These are phyloP conservation scores for Phorcus lineatus DNA, from an alignment of 2,888 invertebrate species.

Conservation along the genomic window DNA sequence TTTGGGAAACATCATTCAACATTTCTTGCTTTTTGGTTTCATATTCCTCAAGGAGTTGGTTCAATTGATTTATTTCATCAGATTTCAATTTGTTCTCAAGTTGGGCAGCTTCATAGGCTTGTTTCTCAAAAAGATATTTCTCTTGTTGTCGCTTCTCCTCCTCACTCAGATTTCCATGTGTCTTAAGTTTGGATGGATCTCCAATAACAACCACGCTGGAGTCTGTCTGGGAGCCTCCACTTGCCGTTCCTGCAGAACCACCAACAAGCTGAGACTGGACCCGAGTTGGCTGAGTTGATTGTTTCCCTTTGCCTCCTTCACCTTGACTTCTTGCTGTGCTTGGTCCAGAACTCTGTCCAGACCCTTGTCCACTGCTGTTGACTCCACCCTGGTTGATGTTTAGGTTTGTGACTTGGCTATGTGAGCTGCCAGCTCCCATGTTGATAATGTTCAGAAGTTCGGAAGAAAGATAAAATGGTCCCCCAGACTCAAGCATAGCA, in stretches of 20 bases:
- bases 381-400: slow-evolving; percentile 42
- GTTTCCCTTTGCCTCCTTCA: slow-evolving; percentile 32
- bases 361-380: neutral
- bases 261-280: slow-evolving; percentile 21
- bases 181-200: slow-evolving; percentile 37
- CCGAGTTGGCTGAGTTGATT: neutral
- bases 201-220: slow-evolving; percentile 36
- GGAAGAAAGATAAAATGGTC: slow-evolving; percentile 67
- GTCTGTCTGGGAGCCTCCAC: neutral
- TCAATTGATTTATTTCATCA: slow-evolving; percentile 63
- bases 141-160: slow-evolving; percentile 52
- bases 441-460: slow-evolving; percentile 65
- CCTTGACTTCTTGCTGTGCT: slow-evolving; percentile 16
- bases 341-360: neutral
- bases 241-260: slow-evolving; percentile 9
- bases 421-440: slow-evolving; percentile 42
- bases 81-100: slow-evolving; percentile 68
- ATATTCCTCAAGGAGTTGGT: slow-evolving; percentile 62
- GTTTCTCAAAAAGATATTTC: slow-evolving; percentile 68
- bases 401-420: slow-evolving; percentile 51
- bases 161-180: slow-evolving; percentile 31
- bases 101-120: slow-evolving; percentile 72
- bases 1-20: slow-evolving; percentile 56
- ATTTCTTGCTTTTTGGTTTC: slow-evolving; percentile 64
- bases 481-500: slow-evolving; percentile 69